Evolutionary conservation across 2,113 vertebrate species (phyloP).

Genomic region (Toxostoma redivivum): DNA sequence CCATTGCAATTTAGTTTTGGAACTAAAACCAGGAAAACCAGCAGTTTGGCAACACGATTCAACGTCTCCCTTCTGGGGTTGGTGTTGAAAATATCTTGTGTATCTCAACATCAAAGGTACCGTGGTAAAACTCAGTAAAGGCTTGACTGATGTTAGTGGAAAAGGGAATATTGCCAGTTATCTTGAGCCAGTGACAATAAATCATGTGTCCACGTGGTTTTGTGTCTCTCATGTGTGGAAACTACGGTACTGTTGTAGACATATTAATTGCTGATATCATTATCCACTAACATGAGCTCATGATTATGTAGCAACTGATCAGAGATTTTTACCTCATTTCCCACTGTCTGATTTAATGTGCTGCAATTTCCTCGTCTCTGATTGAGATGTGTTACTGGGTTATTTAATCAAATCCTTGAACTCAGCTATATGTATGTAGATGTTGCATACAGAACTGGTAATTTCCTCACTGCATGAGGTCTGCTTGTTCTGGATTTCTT

Average conservation of each 20-base stretch:
- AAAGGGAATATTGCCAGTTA: not conserved
- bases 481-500: not conserved
- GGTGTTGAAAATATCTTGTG: not conserved
- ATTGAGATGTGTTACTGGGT: not conserved
- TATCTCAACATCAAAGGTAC: not conserved
- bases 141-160: not conserved
- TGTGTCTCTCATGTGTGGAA: not conserved
- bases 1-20: not conserved
- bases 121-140: not conserved
- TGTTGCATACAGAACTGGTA: not conserved
- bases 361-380: not conserved
- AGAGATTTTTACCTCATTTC: not conserved
- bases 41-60: not conserved
- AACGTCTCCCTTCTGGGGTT: not conserved
- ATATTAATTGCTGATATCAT: not conserved
- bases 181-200: not conserved
- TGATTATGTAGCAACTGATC: not conserved
- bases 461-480: not conserved
- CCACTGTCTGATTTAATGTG: not conserved
- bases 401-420: not conserved
- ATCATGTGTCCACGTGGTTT: not conserved
- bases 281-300: not conserved
- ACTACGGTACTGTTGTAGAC: not conserved
- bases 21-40: not conserved
- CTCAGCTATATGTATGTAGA: not conserved